phyloP scores from a whole-genome alignment of 2,797 vertebrate species.

The Mormyrus hasselquistii region DNA sequence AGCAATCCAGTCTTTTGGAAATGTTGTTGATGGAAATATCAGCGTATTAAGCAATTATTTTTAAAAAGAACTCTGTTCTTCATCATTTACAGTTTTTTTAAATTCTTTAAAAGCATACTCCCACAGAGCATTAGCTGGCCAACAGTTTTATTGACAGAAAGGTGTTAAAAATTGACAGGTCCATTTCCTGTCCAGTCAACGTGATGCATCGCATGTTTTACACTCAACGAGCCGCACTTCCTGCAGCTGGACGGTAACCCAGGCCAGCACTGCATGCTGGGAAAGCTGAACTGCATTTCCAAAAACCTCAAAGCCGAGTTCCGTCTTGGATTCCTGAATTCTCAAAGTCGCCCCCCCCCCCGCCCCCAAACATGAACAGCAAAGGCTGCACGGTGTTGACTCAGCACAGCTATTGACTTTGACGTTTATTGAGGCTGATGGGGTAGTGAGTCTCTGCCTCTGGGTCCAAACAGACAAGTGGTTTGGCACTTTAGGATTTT shows the following conservation, averaged over 20 bases:
- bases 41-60: background rate
- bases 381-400: background rate
- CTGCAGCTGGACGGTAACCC: background rate
- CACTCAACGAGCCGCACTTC: background rate
- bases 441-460: background rate
- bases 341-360: background rate
- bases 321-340: background rate
- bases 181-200: background rate
- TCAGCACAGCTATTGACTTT: background rate
- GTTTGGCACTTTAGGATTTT: background rate
- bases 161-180: background rate
- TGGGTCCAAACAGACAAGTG: background rate
- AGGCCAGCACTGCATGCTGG: background rate
- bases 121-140: background rate
- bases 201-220: background rate
- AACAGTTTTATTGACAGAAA: background rate
- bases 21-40: background rate
- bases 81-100: background rate
- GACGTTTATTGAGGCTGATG: background rate
- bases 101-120: background rate
- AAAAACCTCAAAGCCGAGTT: background rate
- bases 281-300: background rate
- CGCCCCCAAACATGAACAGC: background rate
- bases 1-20: background rate
- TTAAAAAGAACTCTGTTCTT: background rate